These are phyloP conservation scores for Sebastes fasciatus DNA, from an alignment of 2,113 vertebrate species.

Conservation along the genomic window DNA sequence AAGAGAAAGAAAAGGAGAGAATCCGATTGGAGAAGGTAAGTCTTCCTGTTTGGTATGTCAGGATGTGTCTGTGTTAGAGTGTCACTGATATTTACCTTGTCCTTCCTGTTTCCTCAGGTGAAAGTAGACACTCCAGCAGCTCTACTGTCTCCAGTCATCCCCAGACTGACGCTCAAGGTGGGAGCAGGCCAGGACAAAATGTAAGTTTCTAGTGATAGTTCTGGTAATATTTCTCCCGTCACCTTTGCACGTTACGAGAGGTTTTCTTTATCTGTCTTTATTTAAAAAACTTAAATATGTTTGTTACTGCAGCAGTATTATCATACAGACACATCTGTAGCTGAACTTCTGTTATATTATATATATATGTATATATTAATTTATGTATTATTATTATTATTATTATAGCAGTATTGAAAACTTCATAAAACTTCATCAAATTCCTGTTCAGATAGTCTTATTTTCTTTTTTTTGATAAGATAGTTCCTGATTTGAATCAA, in stretches of 20 bases:
- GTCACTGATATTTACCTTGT: background rate
- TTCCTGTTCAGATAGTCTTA: too few relatives aligned
- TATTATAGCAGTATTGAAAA: too few relatives aligned
- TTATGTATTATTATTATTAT: too few relatives aligned
- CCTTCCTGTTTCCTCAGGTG: conserved; percentile 82
- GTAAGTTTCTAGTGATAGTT: conserved; percentile 82
- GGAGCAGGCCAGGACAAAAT: conserved; percentile 99
- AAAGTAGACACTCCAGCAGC: conserved; percentile 89
- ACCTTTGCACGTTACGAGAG: background rate
- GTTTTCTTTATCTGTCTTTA: background rate
- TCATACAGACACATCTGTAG: too few relatives aligned
- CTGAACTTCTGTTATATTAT: background rate
- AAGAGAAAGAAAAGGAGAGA: conserved; percentile 79
- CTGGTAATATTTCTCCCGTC: background rate
- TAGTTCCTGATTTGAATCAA: background rate
- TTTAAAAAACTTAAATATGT: background rate
- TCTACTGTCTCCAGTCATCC: conserved; percentile 94
- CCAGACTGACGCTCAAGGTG: conserved; percentile 94
- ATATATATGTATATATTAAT: too few relatives aligned
- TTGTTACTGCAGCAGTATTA: background rate
- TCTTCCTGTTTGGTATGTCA: background rate
- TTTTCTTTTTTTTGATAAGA: too few relatives aligned
- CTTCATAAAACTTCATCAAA: too few relatives aligned
- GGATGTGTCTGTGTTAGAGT: background rate
- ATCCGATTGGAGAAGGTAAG: conserved; percentile 80